Conservation (phyloP, 2,888 invertebrate genomes). For the Acanthacorydalis orientalis region DNA sequence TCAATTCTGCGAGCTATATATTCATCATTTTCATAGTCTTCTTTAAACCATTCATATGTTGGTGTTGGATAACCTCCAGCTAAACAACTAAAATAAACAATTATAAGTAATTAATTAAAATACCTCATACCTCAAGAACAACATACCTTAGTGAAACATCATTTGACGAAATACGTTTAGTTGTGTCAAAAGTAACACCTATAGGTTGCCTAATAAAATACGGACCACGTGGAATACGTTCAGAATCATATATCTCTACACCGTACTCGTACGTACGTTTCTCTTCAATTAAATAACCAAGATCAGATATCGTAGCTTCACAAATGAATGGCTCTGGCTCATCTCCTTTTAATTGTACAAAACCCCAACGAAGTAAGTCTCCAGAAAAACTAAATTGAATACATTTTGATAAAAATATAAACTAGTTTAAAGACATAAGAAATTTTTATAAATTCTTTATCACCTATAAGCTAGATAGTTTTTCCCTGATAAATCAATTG, state of each 20-base stretch:
- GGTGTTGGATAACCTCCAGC: slow-evolving; percentile 83
- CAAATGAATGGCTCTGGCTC: slow-evolving; percentile 72
- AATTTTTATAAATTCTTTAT: slow-evolving; percentile 1
- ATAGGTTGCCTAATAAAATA: slow-evolving; percentile 73
- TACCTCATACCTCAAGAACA: slow-evolving; percentile 5
- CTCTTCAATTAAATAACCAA: slow-evolving; percentile 54
- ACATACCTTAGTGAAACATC: slow-evolving; percentile 52
- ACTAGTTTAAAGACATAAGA: neutral
- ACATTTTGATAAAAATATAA: neutral
- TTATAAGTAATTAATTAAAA: neutral
- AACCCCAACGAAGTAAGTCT: slow-evolving; percentile 63
- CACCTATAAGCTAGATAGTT: slow-evolving; percentile 65
- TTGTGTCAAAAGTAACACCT: slow-evolving; percentile 68
- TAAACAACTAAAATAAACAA: slow-evolving; percentile 37
- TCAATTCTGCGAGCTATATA: slow-evolving; percentile 58
- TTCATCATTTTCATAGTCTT: slow-evolving; percentile 67
- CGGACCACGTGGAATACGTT: slow-evolving; percentile 73
- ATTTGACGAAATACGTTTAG: slow-evolving; percentile 47
- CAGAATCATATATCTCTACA: slow-evolving; percentile 60
- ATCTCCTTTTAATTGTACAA: slow-evolving; percentile 61
- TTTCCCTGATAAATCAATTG: slow-evolving; percentile 30
- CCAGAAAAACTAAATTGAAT: slow-evolving; percentile 50
- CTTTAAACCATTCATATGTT: slow-evolving; percentile 77
- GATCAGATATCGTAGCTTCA: slow-evolving; percentile 60
- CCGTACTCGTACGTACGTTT: slow-evolving; percentile 76